Evolutionary conservation across 2,113 vertebrate species (phyloP).

Genomic region (Microtus ochrogaster): DNA sequence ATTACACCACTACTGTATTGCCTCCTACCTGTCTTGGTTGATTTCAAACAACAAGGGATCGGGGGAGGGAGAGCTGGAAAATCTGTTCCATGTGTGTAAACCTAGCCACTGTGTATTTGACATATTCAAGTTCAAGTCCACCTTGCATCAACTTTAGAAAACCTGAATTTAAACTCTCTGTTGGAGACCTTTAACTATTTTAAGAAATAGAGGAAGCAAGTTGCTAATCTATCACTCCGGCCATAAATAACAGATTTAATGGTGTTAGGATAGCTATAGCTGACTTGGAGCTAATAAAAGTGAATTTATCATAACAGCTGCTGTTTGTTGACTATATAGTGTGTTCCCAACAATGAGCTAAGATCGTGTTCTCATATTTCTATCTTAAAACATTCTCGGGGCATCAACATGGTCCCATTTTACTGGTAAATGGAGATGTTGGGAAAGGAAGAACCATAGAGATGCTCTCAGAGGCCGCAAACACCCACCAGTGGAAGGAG

Average conservation of each 20-base stretch:
- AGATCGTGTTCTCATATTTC: background rate
- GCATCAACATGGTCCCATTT: background rate
- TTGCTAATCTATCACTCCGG: background rate
- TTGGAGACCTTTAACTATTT: background rate
- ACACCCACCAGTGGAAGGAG: background rate
- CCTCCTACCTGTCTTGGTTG: background rate
- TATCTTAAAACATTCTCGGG: background rate
- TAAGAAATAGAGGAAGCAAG: background rate
- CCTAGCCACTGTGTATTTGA: background rate
- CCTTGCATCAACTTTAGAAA: background rate
- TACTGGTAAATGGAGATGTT: background rate
- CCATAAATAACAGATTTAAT: background rate
- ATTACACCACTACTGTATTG: fast-evolving
- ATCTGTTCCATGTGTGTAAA: background rate
- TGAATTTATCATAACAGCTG: background rate
- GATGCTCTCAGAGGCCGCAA: background rate
- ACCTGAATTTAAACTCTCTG: constrained; percentile 5
- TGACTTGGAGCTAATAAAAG: background rate
- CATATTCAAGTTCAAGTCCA: background rate
- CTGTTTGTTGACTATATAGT: background rate
- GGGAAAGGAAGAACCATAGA: background rate
- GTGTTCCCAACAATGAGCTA: fast-evolving
- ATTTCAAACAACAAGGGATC: background rate
- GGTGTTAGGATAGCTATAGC: background rate
- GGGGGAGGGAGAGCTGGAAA: fast-evolving